Evolutionary conservation across 2,888 invertebrate species (phyloP), one percentile per base, ranked within the genome.

Genomic region (Aphrophora alni): DNA sequence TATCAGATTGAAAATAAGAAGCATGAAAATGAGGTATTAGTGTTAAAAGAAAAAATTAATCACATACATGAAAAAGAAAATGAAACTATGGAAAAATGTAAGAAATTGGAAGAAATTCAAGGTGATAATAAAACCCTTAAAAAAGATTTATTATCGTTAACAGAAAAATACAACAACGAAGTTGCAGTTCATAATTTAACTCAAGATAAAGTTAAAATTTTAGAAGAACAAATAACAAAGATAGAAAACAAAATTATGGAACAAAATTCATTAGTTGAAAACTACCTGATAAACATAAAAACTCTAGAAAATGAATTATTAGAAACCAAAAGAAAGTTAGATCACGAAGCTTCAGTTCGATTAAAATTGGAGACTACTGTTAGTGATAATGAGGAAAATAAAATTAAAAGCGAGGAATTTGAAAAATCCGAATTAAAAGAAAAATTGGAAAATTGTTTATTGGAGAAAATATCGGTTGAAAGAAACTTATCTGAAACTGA

Each of bases 21-120:
- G 25, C 79, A 71, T 71, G 80, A 75, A 81, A 82, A 38, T 83
- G 27, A 80, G 83, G 59, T 59, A 12, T 59, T 59, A 21, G 21
- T 21, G 21, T 59, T 59, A 59, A 59, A 59, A n/a, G 21, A 21
- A 0, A 59, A 59, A 10, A 59, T 59, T 21, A 10, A 59, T 59
- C 3, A 3, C 3, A 21, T 59, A 21, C 1, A 82, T 80, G 80
- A 81, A 80, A 80, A 77, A 81, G 73, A 78, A 17, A 68, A 74
- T 51, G 76, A 76, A 38, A 14, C 38, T 26, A 25, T 14, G 8
- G 0, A 38, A 10, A 38, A 28, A 17, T n/a, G 21, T 1, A 69
- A 77, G 27, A 24, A 28, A 21, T 24, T 77, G 21, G 69, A 26
- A 12, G 24, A 77, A 33, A 68, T 77, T 4, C 14, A 69, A 14